Base-by-base conservation (phyloP, 2,113 vertebrate species). In the Sander vitreus region DNA sequence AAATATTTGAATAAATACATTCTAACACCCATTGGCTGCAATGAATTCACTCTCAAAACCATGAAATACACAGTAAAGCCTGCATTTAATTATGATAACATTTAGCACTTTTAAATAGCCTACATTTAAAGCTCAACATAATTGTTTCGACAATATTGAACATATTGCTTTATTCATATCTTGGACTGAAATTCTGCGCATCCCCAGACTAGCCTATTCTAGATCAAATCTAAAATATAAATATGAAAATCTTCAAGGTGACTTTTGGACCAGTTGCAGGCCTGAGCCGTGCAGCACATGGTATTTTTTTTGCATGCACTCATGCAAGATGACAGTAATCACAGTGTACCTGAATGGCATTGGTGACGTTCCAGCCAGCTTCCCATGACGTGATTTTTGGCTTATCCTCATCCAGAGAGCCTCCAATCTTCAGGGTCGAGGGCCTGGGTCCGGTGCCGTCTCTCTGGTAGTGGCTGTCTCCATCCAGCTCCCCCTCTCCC, bases 311-410 rank as follows among this genome's bases (percentile, higher is more conserved):
- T 55, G 9, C 63, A 62, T 30, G 25, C 57, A 63, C 14, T 15
- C 71, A 47, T 43, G 36, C 30, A 69, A 0, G 1, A 30, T 23
- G 12, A 45, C 1, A 50, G 72, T 21, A 4, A 30, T 48, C 18
- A 15, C 25, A 15, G n/a, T 25, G 86, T 96, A 99, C 98, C 98
- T 99, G 98, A 87, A 99, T 99, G 58, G 98, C 98, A 21, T 99
- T 99, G 93, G 98, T 99, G 91, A 99, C 97, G 80, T 99, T 99
- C 98, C 98, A 99, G 39, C 98, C 98, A 12, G 98, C 98, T 68
- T 99, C 98, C 98, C 98, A 99, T 13, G 97, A 93, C 0, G 98
- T 99, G 93, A 99, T 99, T 88, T 95, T 97, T 64, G 97, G 97
- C 43, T 97, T 99, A 13, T 95, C 97, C 58, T 96, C 96, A 0